phyloP scores from a whole-genome alignment of 1,140 invertebrate species.

The Caenorhabditis inopinata region DNA sequence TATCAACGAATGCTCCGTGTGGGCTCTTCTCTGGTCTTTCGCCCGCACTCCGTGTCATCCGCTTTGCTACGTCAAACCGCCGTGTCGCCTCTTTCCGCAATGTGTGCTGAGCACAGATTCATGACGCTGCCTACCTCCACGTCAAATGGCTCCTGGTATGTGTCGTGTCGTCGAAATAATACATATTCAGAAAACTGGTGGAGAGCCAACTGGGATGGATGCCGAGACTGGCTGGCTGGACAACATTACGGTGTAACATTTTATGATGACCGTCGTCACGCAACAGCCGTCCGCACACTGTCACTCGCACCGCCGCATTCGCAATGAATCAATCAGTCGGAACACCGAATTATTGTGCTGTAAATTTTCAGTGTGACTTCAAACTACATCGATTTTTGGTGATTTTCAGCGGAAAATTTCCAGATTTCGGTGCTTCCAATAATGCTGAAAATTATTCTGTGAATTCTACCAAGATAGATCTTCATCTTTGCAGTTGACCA shows the following conservation, averaged over 20 bases:
- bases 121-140: not conserved
- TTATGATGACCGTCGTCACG: not conserved
- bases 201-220: not conserved
- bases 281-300: not conserved
- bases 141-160: not conserved
- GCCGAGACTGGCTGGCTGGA: not conserved
- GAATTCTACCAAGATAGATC: no score
- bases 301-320: not conserved
- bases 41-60: not conserved
- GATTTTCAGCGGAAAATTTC: no score
- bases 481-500: no score
- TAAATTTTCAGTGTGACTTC: not conserved
- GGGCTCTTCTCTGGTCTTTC: not conserved
- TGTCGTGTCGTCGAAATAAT: not conserved
- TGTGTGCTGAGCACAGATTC: slow-evolving; percentile 25
- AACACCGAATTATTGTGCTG: not conserved
- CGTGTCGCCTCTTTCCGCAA: not conserved
- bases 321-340: not conserved
- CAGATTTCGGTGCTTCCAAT: no score
- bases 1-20: not conserved
- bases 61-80: not conserved
- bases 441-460: no score
- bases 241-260: slow-evolving; percentile 9
- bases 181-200: not conserved
- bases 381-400: not conserved